A percentile compares a stretch with the other conserved stretches of the same genome.
phyloP scores from a whole-genome alignment of 2,797 vertebrate genomes.

The Eulemur coronatus region DNA sequence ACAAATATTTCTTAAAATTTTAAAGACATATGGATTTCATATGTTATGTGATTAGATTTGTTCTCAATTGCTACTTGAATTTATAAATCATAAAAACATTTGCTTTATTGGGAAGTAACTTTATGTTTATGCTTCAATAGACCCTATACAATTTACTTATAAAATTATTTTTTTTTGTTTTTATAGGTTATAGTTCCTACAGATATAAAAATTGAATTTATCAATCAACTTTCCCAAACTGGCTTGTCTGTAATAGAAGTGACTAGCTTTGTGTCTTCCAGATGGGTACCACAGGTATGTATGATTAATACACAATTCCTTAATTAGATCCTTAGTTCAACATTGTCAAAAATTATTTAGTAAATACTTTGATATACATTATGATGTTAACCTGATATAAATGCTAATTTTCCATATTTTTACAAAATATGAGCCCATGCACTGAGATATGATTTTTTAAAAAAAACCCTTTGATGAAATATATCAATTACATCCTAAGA shows the following conservation, averaged over 20 bases:
- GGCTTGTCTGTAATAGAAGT: constrained; percentile 94
- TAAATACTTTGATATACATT: neutral
- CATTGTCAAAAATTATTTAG: neutral
- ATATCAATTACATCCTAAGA: neutral
- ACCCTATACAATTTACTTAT: neutral
- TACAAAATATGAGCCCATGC: neutral
- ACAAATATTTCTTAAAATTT: neutral
- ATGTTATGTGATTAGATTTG: neutral
- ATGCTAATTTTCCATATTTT: neutral
- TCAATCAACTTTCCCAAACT: constrained; percentile 94
- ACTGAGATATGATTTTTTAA: neutral
- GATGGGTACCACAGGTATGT: constrained; percentile 97
- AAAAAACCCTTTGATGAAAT: neutral
- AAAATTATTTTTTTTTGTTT: constrained; percentile 59
- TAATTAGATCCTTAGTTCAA: neutral
- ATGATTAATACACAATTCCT: neutral
- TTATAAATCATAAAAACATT: constrained; percentile 18
- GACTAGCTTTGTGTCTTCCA: constrained; percentile 97
- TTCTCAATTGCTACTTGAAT: neutral
- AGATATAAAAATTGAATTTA: constrained; percentile 94
- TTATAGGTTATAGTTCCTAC: constrained; percentile 94
- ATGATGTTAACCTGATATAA: neutral
- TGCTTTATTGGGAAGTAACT: constrained; percentile 37
- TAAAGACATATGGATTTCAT: neutral
- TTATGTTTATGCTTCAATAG: constrained; percentile 14